phyloP scores from a whole-genome alignment of 2,888 invertebrate genomes.

The Pocota personata region DNA sequence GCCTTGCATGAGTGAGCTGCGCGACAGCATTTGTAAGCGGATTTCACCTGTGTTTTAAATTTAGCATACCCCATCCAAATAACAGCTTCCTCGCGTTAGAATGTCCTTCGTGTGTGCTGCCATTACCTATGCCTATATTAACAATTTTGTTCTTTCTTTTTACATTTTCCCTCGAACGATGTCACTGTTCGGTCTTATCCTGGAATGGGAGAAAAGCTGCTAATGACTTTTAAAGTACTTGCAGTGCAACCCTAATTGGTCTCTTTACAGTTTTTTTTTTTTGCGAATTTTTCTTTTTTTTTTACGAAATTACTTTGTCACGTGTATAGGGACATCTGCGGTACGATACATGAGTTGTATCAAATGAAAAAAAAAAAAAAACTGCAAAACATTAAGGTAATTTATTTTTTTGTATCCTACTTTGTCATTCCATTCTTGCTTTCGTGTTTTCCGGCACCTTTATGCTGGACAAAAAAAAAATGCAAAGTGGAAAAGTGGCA shows the following conservation, averaged over 20 bases:
- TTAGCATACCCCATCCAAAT: slow-evolving; percentile 34
- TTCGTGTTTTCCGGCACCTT: slow-evolving; percentile 62
- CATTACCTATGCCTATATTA: slow-evolving; percentile 60
- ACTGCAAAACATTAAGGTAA: slow-evolving; percentile 30
- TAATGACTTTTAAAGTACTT: slow-evolving; percentile 80
- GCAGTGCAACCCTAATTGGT: slow-evolving; percentile 62
- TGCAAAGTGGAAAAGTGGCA: slow-evolving; percentile 65
- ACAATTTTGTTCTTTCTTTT: slow-evolving; percentile 24
- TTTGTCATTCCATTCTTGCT: slow-evolving; percentile 55
- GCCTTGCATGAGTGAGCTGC: slow-evolving; percentile 10
- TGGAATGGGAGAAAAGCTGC: slow-evolving; percentile 77
- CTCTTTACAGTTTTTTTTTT: slow-evolving; percentile 60
- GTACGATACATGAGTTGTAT: slow-evolving; percentile 55
- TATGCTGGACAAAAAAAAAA: slow-evolving; percentile 23
- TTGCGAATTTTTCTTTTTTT: slow-evolving; percentile 55
- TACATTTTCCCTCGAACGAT: slow-evolving; percentile 27
- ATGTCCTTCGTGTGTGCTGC: slow-evolving; percentile 47
- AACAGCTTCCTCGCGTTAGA: slow-evolving; percentile 44
- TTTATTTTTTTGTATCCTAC: slow-evolving; percentile 27
- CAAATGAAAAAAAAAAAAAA: slow-evolving; percentile 5
- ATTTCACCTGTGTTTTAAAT: slow-evolving; percentile 51
- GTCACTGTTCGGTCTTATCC: slow-evolving; percentile 24
- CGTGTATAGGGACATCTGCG: slow-evolving; percentile 60
- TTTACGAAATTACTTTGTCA: slow-evolving; percentile 68
- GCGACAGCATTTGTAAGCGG: slow-evolving; percentile 42